Evolutionary conservation across 2,113 vertebrate genomes (phyloP).

Genomic region (Oncorhynchus gorbuscha): DNA sequence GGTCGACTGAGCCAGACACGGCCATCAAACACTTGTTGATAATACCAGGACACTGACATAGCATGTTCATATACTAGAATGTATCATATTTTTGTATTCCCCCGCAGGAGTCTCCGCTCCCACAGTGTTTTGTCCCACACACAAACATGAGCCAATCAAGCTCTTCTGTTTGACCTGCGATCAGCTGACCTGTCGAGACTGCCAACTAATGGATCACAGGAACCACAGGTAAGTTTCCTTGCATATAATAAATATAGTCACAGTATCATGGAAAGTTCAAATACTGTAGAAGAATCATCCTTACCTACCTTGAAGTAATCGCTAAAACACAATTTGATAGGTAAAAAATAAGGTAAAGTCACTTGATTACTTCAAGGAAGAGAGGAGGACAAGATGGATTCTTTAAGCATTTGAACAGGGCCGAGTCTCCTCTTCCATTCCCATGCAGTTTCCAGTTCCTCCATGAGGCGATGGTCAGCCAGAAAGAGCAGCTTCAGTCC

Average conservation of each 20-base stretch:
- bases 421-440: not conserved
- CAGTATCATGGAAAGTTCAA: too few relatives aligned
- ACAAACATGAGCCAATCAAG: constrained; percentile 77
- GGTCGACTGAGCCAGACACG: too few relatives aligned
- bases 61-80: not conserved
- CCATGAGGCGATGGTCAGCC: constrained; percentile 39
- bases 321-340: too few relatives aligned
- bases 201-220: constrained; percentile 80
- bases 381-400: too few relatives aligned
- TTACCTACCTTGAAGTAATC: too few relatives aligned
- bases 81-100: not conserved
- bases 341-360: too few relatives aligned
- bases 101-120: constrained; percentile 39
- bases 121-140: constrained; percentile 67
- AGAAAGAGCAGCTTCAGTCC: constrained; percentile 36
- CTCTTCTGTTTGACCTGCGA: constrained; percentile 82
- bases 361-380: too few relatives aligned
- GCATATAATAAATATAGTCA: too few relatives aligned
- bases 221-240: constrained; percentile 72
- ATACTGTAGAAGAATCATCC: too few relatives aligned
- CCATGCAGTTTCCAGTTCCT: constrained; percentile 42
- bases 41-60: too few relatives aligned
- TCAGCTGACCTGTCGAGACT: constrained; percentile 82
- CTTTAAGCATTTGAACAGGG: too few relatives aligned
- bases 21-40: too few relatives aligned